Evolutionary conservation across 2,888 invertebrate genomes (phyloP), one percentile per base, ranked within the genome.

Genomic region (Maniola hyperantus): DNA sequence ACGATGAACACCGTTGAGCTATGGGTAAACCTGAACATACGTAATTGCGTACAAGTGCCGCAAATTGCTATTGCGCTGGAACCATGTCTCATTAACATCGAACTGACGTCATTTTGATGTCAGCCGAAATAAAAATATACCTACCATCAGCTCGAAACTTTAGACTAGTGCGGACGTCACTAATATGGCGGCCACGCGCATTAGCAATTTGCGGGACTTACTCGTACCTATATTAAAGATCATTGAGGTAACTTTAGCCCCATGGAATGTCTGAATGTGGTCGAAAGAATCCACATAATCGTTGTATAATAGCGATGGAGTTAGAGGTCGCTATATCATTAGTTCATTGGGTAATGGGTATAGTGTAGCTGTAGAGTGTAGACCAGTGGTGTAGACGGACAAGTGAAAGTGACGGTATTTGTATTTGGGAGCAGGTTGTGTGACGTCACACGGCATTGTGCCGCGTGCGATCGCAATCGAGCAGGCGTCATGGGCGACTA

Each of bases 351-450:
- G 73, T 76, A 71, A 66, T 69, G 73, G 76, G 46, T 48, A 13
- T 6, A 6, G 2, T 54, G 34, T n/a, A n/a, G n/a, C n/a, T n/a
- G n/a, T n/a, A n/a, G n/a, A n/a, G n/a, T n/a, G n/a, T n/a, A n/a
- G n/a, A n/a, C n/a, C n/a, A n/a, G n/a, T n/a, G n/a, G n/a, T n/a
- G n/a, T 79, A 81, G 81, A 80, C 83, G 80, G 76, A 82, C 79
- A 73, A 88, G 91, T 91, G 91, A 91, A 91, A 91, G 91, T 91
- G 87, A 80, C 82, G 82, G 20, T 57, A 13, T 42, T 42, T 39
- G 79, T 82, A 82, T 90, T 90, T 85, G 83, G 87, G 83, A 85
- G 82, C 85, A 81, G 76, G 80, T 79, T 74, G 74, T 71, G 77
- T 87, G 88, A 89, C 89, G 88, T 87, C 89, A 89, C 70, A 55